Conservation (phyloP, 2,888 invertebrate species). For the Trichopria drosophilae region DNA sequence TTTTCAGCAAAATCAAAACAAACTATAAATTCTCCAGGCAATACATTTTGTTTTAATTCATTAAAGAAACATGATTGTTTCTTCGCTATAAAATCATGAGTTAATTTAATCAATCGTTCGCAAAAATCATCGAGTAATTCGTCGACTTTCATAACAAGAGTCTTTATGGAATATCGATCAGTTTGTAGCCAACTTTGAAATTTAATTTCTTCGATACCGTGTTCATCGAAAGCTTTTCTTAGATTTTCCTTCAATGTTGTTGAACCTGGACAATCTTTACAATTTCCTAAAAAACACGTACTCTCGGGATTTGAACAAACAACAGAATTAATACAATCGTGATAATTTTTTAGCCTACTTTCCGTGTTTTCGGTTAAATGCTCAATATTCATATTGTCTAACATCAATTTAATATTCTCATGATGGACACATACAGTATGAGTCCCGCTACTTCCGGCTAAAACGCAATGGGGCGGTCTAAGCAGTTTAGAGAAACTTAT, state of each 20-base stretch:
- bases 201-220: background rate
- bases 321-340: too few species aligned
- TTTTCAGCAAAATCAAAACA: slow-evolving; percentile 1
- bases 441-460: slow-evolving; percentile 27
- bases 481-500: slow-evolving; percentile 26
- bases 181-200: too few species aligned
- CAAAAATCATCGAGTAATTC: too few species aligned
- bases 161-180: too few species aligned
- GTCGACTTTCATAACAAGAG: background rate
- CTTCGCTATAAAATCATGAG: too few species aligned
- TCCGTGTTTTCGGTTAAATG: slow-evolving; percentile 2
- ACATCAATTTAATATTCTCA: too few species aligned
- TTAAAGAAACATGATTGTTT: background rate
- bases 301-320: background rate
- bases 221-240: background rate
- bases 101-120: too few species aligned
- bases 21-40: too few species aligned
- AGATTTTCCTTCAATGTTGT: slow-evolving; percentile 1
- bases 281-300: background rate
- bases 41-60: background rate
- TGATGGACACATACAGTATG: too few species aligned
- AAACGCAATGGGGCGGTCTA: slow-evolving; percentile 30
- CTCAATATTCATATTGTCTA: too few species aligned
- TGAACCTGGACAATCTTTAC: background rate
- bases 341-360: slow-evolving; percentile 1